Conservation (phyloP, 2,113 vertebrate genomes). For the Myotis lucifugus region DNA sequence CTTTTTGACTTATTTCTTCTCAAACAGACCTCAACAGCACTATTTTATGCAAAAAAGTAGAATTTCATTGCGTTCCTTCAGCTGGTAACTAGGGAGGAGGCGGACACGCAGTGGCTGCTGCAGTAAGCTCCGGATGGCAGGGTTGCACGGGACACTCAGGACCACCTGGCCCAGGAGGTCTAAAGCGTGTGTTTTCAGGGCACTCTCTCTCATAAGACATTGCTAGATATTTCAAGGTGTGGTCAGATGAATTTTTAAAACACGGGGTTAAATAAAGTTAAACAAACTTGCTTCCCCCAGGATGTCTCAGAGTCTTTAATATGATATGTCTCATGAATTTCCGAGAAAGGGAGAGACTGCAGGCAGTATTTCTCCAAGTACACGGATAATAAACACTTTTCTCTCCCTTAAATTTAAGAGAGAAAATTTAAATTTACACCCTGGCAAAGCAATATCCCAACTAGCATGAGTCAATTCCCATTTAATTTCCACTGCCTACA, state of each 20-base stretch:
- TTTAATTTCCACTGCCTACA: not conserved
- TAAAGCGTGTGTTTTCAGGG: not conserved
- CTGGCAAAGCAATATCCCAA: not conserved
- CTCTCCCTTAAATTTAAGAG: not conserved
- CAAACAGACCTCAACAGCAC: not conserved
- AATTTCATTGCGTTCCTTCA: not conserved
- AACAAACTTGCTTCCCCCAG: not conserved
- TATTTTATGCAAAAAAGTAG: not conserved
- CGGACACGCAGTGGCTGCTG: not conserved
- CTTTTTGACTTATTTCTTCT: not conserved
- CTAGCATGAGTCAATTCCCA: not conserved
- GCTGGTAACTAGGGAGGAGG: not conserved
- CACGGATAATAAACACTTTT: not conserved
- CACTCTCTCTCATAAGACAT: not conserved
- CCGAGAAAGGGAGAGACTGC: not conserved
- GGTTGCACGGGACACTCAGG: not conserved
- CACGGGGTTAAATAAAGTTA: constrained; percentile 12
- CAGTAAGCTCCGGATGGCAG: not conserved
- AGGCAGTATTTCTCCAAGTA: not conserved
- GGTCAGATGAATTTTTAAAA: constrained; percentile 8
- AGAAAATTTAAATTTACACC: not conserved
- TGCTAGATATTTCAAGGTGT: not conserved
- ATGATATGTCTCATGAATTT: not conserved
- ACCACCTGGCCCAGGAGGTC: not conserved
- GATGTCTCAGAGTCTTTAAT: not conserved